Conservation (phyloP, 1,140 invertebrate species). For the Drosophila equinoxialis region DNA sequence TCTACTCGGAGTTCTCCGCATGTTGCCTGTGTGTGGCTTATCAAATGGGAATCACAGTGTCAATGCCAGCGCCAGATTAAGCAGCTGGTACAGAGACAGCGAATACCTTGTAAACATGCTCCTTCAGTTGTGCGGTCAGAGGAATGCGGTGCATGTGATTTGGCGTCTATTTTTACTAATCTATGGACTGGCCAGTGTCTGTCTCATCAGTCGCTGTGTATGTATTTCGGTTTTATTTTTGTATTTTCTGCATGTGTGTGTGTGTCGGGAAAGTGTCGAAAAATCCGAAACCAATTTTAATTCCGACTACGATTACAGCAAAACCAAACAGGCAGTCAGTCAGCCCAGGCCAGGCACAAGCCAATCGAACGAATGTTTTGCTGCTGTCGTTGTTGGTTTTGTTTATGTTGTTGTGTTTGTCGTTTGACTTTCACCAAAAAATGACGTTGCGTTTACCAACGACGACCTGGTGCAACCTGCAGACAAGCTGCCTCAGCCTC, state of each 20-base stretch:
- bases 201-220: conserved; percentile 58
- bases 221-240: conserved; percentile 27
- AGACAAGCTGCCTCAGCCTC: conserved; percentile 33
- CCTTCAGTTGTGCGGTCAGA: conserved; percentile 49
- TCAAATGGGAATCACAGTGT: conserved; percentile 51
- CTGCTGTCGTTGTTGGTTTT: not conserved
- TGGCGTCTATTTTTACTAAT: conserved; percentile 58
- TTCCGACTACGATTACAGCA: conserved; percentile 58
- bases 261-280: conserved; percentile 49
- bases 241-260: conserved; percentile 13
- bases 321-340: conserved; percentile 36
- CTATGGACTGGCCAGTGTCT: conserved; percentile 56
- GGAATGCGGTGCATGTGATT: conserved; percentile 41
- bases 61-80: conserved; percentile 30
- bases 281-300: conserved; percentile 59
- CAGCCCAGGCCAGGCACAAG: conserved; percentile 14
- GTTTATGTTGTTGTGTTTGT: conserved; percentile 15
- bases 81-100: conserved; percentile 38
- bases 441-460: conserved; percentile 61
- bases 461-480: conserved; percentile 66
- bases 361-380: conserved; percentile 27
- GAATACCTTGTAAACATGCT: conserved; percentile 58
- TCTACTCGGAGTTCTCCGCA: conserved; percentile 34
- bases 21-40: conserved; percentile 52
- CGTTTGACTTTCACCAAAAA: conserved; percentile 72